phyloP scores from a whole-genome alignment of 2,113 vertebrate species.

The Grus americana region DNA sequence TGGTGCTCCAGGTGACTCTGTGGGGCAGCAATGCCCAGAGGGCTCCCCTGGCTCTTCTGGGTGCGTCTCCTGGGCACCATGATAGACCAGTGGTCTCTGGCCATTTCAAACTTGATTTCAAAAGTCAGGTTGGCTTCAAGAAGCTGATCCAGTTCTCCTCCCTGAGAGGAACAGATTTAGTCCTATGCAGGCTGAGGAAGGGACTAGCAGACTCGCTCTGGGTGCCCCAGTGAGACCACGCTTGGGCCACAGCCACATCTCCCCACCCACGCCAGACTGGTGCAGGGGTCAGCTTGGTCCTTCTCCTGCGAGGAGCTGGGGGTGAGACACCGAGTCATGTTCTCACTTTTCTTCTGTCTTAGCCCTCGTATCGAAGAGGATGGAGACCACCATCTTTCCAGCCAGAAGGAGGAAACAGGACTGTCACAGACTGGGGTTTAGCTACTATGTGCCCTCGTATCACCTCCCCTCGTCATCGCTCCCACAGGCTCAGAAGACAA shows the following conservation, averaged over 20 bases:
- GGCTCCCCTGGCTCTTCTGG: background rate
- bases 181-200: background rate
- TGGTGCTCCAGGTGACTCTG: background rate
- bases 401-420: background rate
- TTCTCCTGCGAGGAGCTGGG: background rate
- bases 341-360: background rate
- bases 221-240: background rate
- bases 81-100: background rate
- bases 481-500: background rate
- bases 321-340: rapidly evolving
- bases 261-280: background rate
- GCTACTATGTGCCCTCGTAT: rapidly evolving
- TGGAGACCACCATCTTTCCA: background rate
- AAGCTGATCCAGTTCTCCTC: background rate
- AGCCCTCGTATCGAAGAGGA: background rate
- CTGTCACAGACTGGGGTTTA: background rate
- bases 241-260: background rate
- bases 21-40: background rate
- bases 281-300: background rate
- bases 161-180: background rate
- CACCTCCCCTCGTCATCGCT: background rate
- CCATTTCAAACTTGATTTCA: background rate
- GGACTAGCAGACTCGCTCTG: background rate
- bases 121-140: background rate
- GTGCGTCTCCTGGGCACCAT: background rate